Evolutionary conservation across 2,113 vertebrate species (phyloP).

Genomic region (Chaetura pelagica): DNA sequence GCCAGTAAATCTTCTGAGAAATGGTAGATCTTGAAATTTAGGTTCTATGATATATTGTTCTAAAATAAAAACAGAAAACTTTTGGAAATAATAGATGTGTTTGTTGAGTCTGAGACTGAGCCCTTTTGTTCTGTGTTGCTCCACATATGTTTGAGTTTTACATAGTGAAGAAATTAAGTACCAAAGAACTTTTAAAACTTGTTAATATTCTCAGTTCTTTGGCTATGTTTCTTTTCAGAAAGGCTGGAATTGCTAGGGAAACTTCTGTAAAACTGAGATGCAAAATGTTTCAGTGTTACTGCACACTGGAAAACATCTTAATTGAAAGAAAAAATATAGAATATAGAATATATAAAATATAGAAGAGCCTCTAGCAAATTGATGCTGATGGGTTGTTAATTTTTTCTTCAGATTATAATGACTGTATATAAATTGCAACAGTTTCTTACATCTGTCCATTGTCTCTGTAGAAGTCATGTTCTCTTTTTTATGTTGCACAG

Average conservation of each 20-base stretch:
- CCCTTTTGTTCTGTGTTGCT: not conserved
- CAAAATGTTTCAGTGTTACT: not conserved
- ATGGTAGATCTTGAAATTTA: not conserved
- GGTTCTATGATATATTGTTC: not conserved
- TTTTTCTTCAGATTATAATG: not conserved
- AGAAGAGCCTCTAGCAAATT: not conserved
- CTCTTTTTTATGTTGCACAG: not conserved
- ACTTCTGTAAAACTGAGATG: not conserved
- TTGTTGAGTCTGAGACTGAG: not conserved
- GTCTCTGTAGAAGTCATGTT: not conserved
- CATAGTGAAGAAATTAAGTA: not conserved
- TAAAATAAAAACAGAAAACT: not conserved
- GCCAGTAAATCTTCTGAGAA: not conserved
- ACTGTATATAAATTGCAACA: not conserved
- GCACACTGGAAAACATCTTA: not conserved
- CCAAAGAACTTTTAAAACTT: not conserved
- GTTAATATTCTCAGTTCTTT: not conserved
- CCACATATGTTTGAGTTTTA: not conserved
- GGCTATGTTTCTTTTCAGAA: not conserved
- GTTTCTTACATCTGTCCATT: not conserved
- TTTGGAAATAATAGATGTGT: not conserved
- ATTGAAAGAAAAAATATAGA: no score
- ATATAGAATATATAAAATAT: no score
- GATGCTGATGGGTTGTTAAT: not conserved
- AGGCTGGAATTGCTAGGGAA: not conserved